Conservation (phyloP, 1,140 invertebrate species). For the Pogonomyrmex barbatus region DNA sequence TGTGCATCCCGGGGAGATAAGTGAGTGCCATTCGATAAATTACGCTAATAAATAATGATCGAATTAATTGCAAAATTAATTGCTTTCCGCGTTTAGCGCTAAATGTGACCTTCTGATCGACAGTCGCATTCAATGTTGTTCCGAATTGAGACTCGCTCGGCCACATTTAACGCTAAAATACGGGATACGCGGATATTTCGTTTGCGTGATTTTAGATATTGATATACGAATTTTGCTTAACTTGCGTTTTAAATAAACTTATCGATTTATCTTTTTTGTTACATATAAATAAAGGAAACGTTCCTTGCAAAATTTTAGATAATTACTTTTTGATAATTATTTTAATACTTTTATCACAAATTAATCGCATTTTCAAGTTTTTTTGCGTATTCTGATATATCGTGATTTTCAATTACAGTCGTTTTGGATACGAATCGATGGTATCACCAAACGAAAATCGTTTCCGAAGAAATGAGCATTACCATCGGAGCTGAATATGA, state of each 20-base stretch:
- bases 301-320: not conserved
- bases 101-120: not conserved
- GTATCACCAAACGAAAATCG: conserved; percentile 96
- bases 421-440: conserved; percentile 97
- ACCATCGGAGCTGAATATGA: conserved; percentile 98
- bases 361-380: not conserved
- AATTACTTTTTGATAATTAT: not conserved
- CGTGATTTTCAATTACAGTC: conserved; percentile 88
- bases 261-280: not conserved
- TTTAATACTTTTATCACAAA: not conserved
- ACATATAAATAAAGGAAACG: not conserved
- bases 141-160: not conserved
- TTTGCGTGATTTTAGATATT: too few species aligned
- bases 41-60: conserved; percentile 3
- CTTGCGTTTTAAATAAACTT: not conserved
- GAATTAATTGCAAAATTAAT: conserved; percentile 43
- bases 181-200: not conserved
- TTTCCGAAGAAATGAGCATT: conserved; percentile 95
- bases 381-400: not conserved
- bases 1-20: conserved; percentile 95
- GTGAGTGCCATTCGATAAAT: conserved; percentile 88
- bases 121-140: conserved; percentile 3
- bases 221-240: not conserved
- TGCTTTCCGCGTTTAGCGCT: conserved; percentile 12
- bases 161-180: conserved; percentile 7